Base-by-base conservation (phyloP, 2,888 invertebrate species). In the Galerucella nymphaeae region DNA sequence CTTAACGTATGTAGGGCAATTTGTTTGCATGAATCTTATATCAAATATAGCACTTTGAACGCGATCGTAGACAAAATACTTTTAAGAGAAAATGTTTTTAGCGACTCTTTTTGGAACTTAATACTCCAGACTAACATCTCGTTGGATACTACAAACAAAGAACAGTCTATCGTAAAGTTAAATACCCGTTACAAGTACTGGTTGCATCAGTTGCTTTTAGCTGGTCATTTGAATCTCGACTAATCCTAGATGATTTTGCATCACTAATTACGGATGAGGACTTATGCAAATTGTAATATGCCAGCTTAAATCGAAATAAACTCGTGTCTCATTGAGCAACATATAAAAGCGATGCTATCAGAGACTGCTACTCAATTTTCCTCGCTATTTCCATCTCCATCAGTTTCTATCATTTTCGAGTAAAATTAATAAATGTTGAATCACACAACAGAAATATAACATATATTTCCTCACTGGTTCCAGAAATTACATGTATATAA, bases 131-230 rank as follows among this genome's bases (percentile, higher is more conserved):
- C 42, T n/a, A 41, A 61, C n/a, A 61, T 41, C 13, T 38, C 8
- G n/a, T 10, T 41, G 23, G 6, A 61, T 18, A 2, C 30, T 61
- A 61, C 10, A 3, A 38, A 30, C 59, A 16, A n/a, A 18, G 42
- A n/a, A 30, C 48, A 42, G 42, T 42, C 50, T 16, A 53, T 53
- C 16, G 50, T 48, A 30, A 45, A 67, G 59, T 67, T 59, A 58
- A 67, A 67, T 59, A 59, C 30, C 30, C 20, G 16, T 18, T 38
- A 13, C 16, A n/a, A 62, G 64, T 64, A 68, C 72, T 68, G 64
- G 68, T 68, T 53, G 50, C 16, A 72, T 72, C 68, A 66, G 70
- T 73, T 73, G 69, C 61, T 66, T 73, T 62, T 63, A 59, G 62
- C 66, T 66, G 70, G 61, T 18, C 66, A 66, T 53, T 66, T 66